Conservation (phyloP, 2,797 vertebrate genomes). For the Emydoidea blandingii region DNA sequence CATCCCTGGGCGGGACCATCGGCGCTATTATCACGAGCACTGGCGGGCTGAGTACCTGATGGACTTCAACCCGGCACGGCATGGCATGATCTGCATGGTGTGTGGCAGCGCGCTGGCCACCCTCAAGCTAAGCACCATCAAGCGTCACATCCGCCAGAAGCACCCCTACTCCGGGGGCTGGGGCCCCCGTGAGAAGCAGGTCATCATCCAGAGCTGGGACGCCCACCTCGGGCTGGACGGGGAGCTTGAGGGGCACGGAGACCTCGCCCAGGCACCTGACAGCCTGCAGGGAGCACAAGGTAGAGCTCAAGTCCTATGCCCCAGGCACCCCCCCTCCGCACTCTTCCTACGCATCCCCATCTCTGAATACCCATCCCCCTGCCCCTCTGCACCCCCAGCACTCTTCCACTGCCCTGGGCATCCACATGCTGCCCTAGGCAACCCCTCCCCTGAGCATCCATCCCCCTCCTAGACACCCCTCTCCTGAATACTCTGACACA, state of each 20-base stretch:
- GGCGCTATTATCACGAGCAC: slow-evolving; percentile 95
- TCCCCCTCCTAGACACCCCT: no score
- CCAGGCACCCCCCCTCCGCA: not conserved
- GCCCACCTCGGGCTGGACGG: slow-evolving; percentile 87
- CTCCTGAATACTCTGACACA: not conserved
- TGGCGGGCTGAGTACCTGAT: slow-evolving; percentile 96
- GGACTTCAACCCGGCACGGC: slow-evolving; percentile 92
- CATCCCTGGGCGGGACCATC: slow-evolving; percentile 91
- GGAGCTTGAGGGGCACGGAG: slow-evolving; percentile 40
- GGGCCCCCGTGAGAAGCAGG: slow-evolving; percentile 91
- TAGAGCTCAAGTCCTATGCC: not conserved
- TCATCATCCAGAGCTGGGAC: slow-evolving; percentile 93
- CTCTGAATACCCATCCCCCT: not conserved
- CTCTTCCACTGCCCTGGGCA: not conserved
- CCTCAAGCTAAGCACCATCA: slow-evolving; percentile 95
- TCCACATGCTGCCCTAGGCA: not conserved
- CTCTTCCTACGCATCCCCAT: not conserved
- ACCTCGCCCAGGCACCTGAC: not conserved
- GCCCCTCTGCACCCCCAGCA: no score
- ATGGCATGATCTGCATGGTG: slow-evolving; percentile 97
- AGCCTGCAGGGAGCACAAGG: not conserved
- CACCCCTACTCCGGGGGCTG: slow-evolving; percentile 93
- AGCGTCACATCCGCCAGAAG: slow-evolving; percentile 93
- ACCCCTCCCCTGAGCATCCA: not conserved
- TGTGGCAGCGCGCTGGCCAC: slow-evolving; percentile 93